A percentile compares a stretch with the other conserved stretches of the same genome.
Conservation (phyloP, 2,113 vertebrate genomes). For the Rhinolophus sinicus region DNA sequence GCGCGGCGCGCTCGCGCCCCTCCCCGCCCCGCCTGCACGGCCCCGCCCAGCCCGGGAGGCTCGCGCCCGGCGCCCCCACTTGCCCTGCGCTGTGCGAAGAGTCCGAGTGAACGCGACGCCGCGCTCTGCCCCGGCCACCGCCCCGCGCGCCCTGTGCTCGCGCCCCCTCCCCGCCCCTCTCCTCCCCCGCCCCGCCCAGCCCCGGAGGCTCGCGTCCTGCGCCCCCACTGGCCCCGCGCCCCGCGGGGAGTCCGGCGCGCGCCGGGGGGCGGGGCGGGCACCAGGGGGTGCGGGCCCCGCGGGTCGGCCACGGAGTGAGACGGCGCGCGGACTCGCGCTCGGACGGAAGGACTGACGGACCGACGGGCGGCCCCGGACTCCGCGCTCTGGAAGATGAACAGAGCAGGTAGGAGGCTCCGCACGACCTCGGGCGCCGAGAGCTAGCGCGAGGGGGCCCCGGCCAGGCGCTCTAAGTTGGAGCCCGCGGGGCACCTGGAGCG, state of each 20-base stretch:
- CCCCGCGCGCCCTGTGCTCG: neutral
- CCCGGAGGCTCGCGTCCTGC: neutral
- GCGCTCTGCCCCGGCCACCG: neutral
- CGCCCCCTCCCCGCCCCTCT: neutral
- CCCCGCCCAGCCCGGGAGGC: slow-evolving; percentile 17
- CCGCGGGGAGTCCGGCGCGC: slow-evolving; percentile 7
- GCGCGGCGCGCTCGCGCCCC: neutral
- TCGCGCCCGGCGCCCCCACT: neutral
- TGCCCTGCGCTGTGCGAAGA: neutral
- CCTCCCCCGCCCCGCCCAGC: neutral
- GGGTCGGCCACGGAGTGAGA: slow-evolving; percentile 54
- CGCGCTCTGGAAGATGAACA: slow-evolving; percentile 73
- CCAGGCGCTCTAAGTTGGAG: neutral
- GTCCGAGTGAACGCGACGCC: neutral
- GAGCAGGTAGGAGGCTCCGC: slow-evolving; percentile 73
- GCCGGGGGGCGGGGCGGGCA: slow-evolving; percentile 49
- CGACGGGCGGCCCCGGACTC: slow-evolving; percentile 23
- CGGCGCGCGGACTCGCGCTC: neutral
- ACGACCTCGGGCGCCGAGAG: neutral
- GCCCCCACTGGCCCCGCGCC: neutral
- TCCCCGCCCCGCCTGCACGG: neutral
- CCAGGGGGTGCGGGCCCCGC: slow-evolving; percentile 40
- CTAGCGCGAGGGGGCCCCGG: neutral
- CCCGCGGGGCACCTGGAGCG: neutral
- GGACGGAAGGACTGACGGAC: neutral